Evolutionary conservation across 2,888 invertebrate genomes (phyloP), one percentile per base, ranked within the genome.

Genomic region (Nephrotoma appendiculata): DNA sequence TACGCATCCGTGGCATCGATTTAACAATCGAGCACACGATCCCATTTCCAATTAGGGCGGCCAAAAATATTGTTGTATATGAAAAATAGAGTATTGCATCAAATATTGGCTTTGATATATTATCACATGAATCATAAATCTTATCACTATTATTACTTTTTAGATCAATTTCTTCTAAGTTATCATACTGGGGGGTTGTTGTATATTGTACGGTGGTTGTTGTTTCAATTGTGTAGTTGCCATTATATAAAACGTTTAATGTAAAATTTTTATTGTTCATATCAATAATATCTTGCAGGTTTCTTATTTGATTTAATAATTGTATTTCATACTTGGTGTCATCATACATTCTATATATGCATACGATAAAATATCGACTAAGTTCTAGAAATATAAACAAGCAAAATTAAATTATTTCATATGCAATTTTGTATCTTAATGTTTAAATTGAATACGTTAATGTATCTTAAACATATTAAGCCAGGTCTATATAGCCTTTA

Each of bases 11-110:
- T 0, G 96, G 95, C 12, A 96, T 95, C 4, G 95, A 94, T 88
- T 96, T 93, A 0, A 98, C 97, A 41, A 98, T 96, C 91, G 96
- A 97, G 91, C 97, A 97, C 41, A 98, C 97, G 86, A 95, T 93
- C 86, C 95, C 95, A 89, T 96, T 96, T 15, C 96, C 96, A 6
- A 95, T 89, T 11, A 96, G 91, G 0, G 96, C 95, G 84, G 95
- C 92, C 12, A 96, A 90, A 89, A 96, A 96, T 87, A 96, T 94
- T 48, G 93, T 92, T 87, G 93, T 93, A 91, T 96, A 96, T 92
- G 96, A 93, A 57, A 95, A 90, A 90, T 95, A 96, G 85, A 96
- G 93, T 86, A 93, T 92, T 7, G 92, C 92, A 89, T 94, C 94
- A 89, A 95, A 95, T 89, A 94, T 94, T 86, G 90, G 91, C 88